Base-by-base conservation (phyloP, 2,888 invertebrate species). In the Habroteleia sp. region DNA sequence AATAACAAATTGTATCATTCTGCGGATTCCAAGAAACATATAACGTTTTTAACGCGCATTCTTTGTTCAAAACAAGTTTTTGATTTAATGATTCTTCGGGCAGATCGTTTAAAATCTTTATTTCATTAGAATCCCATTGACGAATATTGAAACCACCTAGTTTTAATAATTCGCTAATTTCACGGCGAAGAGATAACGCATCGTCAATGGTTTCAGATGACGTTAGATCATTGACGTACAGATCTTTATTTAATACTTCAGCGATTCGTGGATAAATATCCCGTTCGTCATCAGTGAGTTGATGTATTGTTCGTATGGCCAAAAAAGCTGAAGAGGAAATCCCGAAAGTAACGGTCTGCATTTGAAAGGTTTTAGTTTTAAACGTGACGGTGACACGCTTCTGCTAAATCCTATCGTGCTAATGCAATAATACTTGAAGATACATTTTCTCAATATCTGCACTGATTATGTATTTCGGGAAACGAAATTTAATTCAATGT, bases 371-470 rank as follows among this genome's bases (percentile, higher is more conserved):
- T n/a, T n/a, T n/a, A n/a, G n/a, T n/a, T n/a, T n/a, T n/a, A n/a
- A n/a, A n/a, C n/a, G n/a, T n/a, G n/a, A n/a, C n/a, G 23, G 35
- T 23, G 23, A 54, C 10, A 27, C 37, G 14, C 1, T 10, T n/a
- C 7, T 39, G 39, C 25, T 14, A 54, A 1, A 23, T 50, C 1
- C 35, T 35, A 50, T 50, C 50, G 5, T 50, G 11, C 14, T 20
- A 1, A 13, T 50, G 50, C 3, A 50, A 1, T 7, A 11, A 23
- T 2, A 50, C 14, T 13, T 50, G 35, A 1, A 35, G n/a, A 4
- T 54, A 54, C 54, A 54, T 54, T 27, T 54, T 37, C 7, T 54
- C 54, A 7, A 54, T 11, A 16, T 54, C 25, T 7, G 54, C 54
- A 0, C 0, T 54, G 2, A 54, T 25, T 1, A 54, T 27, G n/a